phyloP scores from a whole-genome alignment of 1,140 invertebrate genomes.

The Caenorhabditis elegans region DNA sequence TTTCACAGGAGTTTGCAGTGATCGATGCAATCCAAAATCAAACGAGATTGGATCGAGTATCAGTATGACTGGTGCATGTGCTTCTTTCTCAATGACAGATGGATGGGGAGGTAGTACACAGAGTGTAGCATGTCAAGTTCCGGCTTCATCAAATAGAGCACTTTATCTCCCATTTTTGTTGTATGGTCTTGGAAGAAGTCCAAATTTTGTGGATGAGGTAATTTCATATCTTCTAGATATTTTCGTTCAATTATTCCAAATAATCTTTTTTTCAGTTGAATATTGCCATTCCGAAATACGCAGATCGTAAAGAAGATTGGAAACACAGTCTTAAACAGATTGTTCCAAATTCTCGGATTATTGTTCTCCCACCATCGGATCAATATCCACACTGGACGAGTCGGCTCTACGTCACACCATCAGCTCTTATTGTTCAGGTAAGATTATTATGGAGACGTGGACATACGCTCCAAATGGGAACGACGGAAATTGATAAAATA shows the following conservation, averaged over 20 bases:
- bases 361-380: slow-evolving; percentile 84
- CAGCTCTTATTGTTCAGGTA: slow-evolving; percentile 79
- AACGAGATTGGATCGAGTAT: slow-evolving; percentile 59
- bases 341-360: slow-evolving; percentile 95
- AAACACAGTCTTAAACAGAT: slow-evolving; percentile 81
- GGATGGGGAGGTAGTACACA: slow-evolving; percentile 52
- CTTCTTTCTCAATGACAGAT: slow-evolving; percentile 58
- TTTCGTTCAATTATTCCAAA: background rate
- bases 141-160: slow-evolving; percentile 86
- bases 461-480: no score
- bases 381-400: slow-evolving; percentile 82
- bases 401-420: slow-evolving; percentile 92
- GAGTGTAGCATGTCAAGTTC: slow-evolving; percentile 75
- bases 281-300: slow-evolving; percentile 21
- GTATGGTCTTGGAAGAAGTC: slow-evolving; percentile 90
- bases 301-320: background rate
- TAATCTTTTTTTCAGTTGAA: background rate
- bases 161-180: slow-evolving; percentile 89
- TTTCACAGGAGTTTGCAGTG: slow-evolving; percentile 56
- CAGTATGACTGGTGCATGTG: slow-evolving; percentile 61
- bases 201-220: slow-evolving; percentile 92
- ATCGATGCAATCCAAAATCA: background rate
- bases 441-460: background rate
- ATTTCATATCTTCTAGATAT: slow-evolving; percentile 68
- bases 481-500: no score